Evolutionary conservation across 1,140 invertebrate species (phyloP).

Genomic region (Zaprionus vittiger): DNA sequence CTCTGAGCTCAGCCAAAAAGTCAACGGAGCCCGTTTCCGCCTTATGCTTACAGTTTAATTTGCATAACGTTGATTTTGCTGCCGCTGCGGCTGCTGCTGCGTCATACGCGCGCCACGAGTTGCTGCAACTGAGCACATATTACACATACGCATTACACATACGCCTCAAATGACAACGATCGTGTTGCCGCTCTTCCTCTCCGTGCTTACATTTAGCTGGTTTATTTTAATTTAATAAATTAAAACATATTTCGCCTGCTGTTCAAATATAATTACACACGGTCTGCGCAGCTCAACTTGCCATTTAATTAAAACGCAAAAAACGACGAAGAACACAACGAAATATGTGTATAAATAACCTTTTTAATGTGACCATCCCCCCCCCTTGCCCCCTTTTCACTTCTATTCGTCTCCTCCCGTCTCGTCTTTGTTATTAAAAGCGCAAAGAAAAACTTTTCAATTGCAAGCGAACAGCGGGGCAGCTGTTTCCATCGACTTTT

Average conservation of each 20-base stretch:
- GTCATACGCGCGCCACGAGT: neutral
- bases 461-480: conserved; percentile 68
- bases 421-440: conserved; percentile 73
- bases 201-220: conserved; percentile 16
- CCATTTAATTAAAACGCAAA: conserved; percentile 75
- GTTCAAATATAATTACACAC: conserved; percentile 76
- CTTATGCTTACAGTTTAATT: conserved; percentile 71
- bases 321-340: conserved; percentile 27
- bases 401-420: neutral
- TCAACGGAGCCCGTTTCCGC: conserved; percentile 46
- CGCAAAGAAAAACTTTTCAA: conserved; percentile 63
- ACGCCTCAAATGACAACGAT: conserved; percentile 57
- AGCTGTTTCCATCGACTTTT: conserved; percentile 75
- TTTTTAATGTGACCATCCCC: conserved; percentile 48
- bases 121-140: neutral
- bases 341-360: conserved; percentile 28
- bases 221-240: conserved; percentile 79
- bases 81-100: conserved; percentile 10
- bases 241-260: conserved; percentile 75
- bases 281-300: conserved; percentile 40
- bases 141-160: conserved; percentile 59
- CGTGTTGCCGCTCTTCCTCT: conserved; percentile 47
- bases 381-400: neutral
- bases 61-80: conserved; percentile 76
- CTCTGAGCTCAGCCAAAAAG: conserved; percentile 14